A percentile compares a stretch with the other conserved stretches of the same genome.
These are phyloP conservation scores for Polydrusus tereticollis DNA, from an alignment of 2,888 invertebrate genomes.

Conservation along the genomic window DNA sequence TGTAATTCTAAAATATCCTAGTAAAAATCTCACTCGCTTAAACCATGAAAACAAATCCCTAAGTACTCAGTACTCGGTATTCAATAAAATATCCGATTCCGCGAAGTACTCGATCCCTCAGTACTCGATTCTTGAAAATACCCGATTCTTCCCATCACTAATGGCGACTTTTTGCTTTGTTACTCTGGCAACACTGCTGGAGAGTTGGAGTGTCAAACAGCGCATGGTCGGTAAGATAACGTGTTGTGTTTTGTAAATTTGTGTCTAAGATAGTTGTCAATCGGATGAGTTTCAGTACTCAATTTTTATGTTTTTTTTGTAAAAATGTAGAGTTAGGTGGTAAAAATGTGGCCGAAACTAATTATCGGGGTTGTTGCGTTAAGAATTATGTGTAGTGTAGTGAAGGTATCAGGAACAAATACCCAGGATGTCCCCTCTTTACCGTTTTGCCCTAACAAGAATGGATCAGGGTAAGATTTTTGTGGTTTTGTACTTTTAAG, in stretches of 20 bases:
- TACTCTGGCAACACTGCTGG: too few relatives aligned
- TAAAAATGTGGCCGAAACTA: slow-evolving; percentile 44
- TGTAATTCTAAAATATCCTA: too few relatives aligned
- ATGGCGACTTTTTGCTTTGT: too few relatives aligned
- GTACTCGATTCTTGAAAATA: too few relatives aligned
- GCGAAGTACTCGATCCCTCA: too few relatives aligned
- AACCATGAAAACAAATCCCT: too few relatives aligned
- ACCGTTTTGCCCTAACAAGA: slow-evolving; percentile 54
- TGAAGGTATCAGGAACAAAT: slow-evolving; percentile 33
- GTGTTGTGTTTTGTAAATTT: slow-evolving; percentile 31
- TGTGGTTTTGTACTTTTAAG: not conserved
- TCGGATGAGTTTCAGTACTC: not conserved
- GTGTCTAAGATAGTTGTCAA: too few relatives aligned
- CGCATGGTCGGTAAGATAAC: slow-evolving; percentile 30
- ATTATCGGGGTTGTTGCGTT: slow-evolving; percentile 42
- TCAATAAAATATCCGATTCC: too few relatives aligned
- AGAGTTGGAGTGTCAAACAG: slow-evolving; percentile 8
- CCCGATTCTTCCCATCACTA: too few relatives aligned
- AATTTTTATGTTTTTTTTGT: slow-evolving; percentile 22
- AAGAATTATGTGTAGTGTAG: slow-evolving; percentile 43
- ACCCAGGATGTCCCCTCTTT: slow-evolving; percentile 43
- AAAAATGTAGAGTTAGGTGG: slow-evolving; percentile 21
- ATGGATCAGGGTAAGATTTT: slow-evolving; percentile 52
- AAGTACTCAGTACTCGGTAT: too few relatives aligned
- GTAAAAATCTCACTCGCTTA: too few relatives aligned